phyloP scores from a whole-genome alignment of 1,140 invertebrate species.

The Tetramorium simillimum region DNA sequence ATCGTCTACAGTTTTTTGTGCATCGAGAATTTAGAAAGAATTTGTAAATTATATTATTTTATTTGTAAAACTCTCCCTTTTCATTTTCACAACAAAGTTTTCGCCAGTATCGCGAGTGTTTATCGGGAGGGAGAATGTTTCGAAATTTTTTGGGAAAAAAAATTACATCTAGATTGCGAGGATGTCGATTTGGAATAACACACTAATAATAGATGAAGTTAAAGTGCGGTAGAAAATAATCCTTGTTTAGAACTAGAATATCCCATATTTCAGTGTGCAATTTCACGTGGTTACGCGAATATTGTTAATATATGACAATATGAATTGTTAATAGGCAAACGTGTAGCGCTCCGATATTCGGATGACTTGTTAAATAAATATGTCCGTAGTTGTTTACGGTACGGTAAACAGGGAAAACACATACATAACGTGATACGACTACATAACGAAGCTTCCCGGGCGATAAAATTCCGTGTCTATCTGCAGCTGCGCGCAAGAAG shows the following conservation, averaged over 20 bases:
- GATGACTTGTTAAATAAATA: slow-evolving; percentile 32
- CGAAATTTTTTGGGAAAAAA: background rate
- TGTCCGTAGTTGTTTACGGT: background rate
- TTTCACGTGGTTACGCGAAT: background rate
- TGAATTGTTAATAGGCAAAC: slow-evolving; percentile 13
- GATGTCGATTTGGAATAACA: background rate
- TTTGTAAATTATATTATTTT: slow-evolving; percentile 33
- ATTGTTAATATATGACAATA: slow-evolving; percentile 22
- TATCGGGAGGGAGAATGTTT: slow-evolving; percentile 16
- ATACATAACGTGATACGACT: background rate
- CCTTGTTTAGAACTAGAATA: background rate
- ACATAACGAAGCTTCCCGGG: slow-evolving; percentile 10
- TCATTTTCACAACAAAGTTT: slow-evolving; percentile 14
- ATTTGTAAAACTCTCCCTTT: background rate
- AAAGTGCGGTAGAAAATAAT: background rate
- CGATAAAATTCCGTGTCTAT: background rate
- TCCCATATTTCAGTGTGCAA: background rate
- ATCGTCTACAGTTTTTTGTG: background rate
- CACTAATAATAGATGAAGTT: background rate
- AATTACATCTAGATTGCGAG: background rate
- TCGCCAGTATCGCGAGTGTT: background rate
- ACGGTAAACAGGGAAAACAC: background rate
- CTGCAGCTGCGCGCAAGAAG: slow-evolving; percentile 4
- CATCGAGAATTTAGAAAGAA: background rate
- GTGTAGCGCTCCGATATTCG: background rate